Evolutionary conservation across 2,888 invertebrate genomes (phyloP), one percentile per base, ranked within the genome.

Genomic region (Eupithecia dodoneata): DNA sequence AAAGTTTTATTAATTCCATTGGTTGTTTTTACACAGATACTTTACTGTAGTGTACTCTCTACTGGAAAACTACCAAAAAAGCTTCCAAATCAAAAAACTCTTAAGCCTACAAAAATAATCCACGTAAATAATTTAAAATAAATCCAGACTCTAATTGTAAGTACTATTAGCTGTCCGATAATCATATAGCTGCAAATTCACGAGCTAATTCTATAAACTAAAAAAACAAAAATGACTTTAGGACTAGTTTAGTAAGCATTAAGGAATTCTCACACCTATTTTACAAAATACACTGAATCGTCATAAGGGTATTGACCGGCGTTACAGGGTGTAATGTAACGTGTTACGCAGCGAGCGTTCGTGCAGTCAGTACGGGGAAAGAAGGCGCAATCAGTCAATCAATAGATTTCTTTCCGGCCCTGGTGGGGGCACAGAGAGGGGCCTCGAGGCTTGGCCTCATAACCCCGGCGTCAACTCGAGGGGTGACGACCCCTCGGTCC

Each of bases 191-290:
- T 63, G 55, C 59, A n/a, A 69, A n/a, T 45, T 66, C 15, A 66
- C 13, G 0, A 69, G 10, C 42, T 72, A 18, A 44, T 10, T 73
- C 45, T 7, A 13, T 70, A 59, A 41, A 30, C 45, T 70, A 52
- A 41, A 18, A 55, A 67, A 69, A 44, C 55, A 45, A 44, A 44
- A 63, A 45, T 13, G 18, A 65, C 44, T 72, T 30, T 45, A 76
- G 13, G 74, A 77, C 72, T 79, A 81, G 82, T 77, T 73, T 71
- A 84, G 80, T 59, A 78, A 75, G 75, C 80, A 76, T 79, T 75
- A 74, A 18, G 67, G 59, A 73, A 45, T 74, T 47, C 30, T 67
- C 71, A 67, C 76, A 67, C 44, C 59, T 73, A 73, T 41, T 66
- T 41, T 73, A 73, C 73, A 73, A 49, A n/a, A 49, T 69, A 69